Base-by-base conservation (phyloP, 2,113 vertebrate species). In the Lycaon pictus region DNA sequence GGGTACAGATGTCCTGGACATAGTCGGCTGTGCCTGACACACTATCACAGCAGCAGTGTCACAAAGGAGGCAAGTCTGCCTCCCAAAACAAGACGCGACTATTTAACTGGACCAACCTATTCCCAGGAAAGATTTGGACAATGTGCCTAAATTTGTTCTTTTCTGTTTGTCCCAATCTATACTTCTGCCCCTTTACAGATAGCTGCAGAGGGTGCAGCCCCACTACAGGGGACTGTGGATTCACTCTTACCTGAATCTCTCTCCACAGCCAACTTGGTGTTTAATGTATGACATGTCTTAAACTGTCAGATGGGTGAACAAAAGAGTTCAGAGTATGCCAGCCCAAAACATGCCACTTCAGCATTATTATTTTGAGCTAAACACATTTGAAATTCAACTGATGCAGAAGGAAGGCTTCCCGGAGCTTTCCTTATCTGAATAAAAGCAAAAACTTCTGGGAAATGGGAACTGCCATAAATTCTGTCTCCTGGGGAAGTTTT, bases 331-430 rank as follows among this genome's bases (percentile, higher is more conserved):
- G 55, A 43, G 19, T 13, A 56, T 20, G n/a, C 19, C 77, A 90
- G 2, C 67, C n/a, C 29, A 53, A 55, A 79, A 53, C 11, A n/a
- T 56, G 32, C 43, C 12, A 27, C 10, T 55, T 72, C 69, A 60
- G 16, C 71, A 22, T 67, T 37, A 79, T 85, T 65, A 51, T 77
- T 77, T 90, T 84, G 67, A 95, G 58, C 25, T 63, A 55, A 83
- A 55, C 17, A 1, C 60, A 55, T 77, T 29, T 9, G 29, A 92
- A 56, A 11, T 56, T 72, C 35, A 85, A 67, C 69, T 67, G 80
- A 77, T 56, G 5, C 15, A 55, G 32, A 83, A 74, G 20, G 43
- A 76, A 90, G 48, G 29, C 27, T 58, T 55, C 48, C 35, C 7
- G 62, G 79, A 83, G 58, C 60, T 43, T 62, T 56, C 51, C 35